Evolutionary conservation across 2,888 invertebrate species (phyloP), one percentile per base, ranked within the genome.

Genomic region (Calliphora vomitoria): DNA sequence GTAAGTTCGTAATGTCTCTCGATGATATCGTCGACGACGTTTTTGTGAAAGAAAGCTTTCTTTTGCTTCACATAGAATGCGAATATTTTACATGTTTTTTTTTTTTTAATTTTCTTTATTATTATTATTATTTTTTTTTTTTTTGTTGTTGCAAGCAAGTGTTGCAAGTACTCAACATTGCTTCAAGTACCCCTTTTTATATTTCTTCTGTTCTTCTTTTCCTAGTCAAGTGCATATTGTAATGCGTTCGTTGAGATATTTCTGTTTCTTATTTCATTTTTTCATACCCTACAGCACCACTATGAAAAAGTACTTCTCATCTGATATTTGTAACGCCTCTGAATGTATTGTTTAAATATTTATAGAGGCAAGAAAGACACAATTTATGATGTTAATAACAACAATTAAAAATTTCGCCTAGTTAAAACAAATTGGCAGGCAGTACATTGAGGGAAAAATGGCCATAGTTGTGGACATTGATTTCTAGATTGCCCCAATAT

Each of bases 171-270:
- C 82, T 85, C 86, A 85, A 68, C 82, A 80, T 72, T 83, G 82
- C 82, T 87, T 86, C 82, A 85, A 85, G 86, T 85, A 66, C 79
- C 86, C 81, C 74, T 83, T 74, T 83, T 71, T 72, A 78, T 85
- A 84, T 75, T 58, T 82, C 81, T 79, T 78, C 55, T 76, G 85
- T 78, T 85, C 82, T 88, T 82, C 86, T 89, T 83, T 76, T 76
- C 31, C 81, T 89, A 82, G 85, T 89, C 89, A 88, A 89, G 89
- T 89, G 89, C 82, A 89, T 87, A 88, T 89, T 88, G 88, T 88
- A 89, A 88, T 85, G 82, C 85, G 86, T 86, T 87, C 88, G 81
- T 88, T 72, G 86, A 79, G 76, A 84, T 69, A 82, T 82, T 68
- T 88, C 41, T 20, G 41, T 71, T 83, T 81, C 50, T 69, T 62